Percentiles rank a stretch among this genome's conserved stretches.
Evolutionary conservation across 1,140 invertebrate genomes (phyloP).

Genomic region (Schlechtendalia chinensis): DNA sequence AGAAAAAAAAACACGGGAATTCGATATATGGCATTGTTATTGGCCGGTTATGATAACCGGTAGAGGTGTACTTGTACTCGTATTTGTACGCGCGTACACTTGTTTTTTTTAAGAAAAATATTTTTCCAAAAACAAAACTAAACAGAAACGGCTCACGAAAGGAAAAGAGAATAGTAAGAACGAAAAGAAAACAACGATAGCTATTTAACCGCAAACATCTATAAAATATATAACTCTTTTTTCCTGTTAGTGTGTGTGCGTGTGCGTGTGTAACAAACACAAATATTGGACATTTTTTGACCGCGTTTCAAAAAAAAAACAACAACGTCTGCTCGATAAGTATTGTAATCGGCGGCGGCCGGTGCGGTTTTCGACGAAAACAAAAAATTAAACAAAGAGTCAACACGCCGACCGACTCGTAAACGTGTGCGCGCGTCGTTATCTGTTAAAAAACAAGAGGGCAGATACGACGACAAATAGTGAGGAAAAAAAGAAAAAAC

Average conservation of each 20-base stretch:
- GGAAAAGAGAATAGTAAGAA: not conserved
- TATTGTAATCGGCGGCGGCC: conserved; percentile 37
- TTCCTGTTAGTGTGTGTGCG: not conserved
- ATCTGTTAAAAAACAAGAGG: conserved; percentile 46
- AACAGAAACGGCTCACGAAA: too few species aligned
- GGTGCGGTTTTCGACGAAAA: conserved; percentile 5
- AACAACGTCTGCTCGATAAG: conserved; percentile 23
- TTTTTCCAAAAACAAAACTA: too few species aligned
- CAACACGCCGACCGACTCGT: conserved; percentile 21
- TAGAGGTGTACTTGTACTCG: not conserved
- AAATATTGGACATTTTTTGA: conserved; percentile 42
- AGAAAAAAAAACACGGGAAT: too few species aligned
- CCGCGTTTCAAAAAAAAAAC: conserved; percentile 19
- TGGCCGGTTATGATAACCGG: not conserved
- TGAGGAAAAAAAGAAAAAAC: conserved; percentile 1
- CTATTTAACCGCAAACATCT: not conserved
- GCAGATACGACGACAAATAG: conserved; percentile 47
- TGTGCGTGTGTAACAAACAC: conserved; percentile 23
- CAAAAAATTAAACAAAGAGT: conserved; percentile 3
- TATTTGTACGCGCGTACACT: not conserved
- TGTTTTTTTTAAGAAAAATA: too few species aligned
- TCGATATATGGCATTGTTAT: too few species aligned
- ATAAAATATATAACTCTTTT: conserved; percentile 9
- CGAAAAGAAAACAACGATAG: not conserved
- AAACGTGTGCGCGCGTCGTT: conserved; percentile 32